Base-by-base conservation (phyloP, 2,113 vertebrate genomes). In the Megalops atlanticus region DNA sequence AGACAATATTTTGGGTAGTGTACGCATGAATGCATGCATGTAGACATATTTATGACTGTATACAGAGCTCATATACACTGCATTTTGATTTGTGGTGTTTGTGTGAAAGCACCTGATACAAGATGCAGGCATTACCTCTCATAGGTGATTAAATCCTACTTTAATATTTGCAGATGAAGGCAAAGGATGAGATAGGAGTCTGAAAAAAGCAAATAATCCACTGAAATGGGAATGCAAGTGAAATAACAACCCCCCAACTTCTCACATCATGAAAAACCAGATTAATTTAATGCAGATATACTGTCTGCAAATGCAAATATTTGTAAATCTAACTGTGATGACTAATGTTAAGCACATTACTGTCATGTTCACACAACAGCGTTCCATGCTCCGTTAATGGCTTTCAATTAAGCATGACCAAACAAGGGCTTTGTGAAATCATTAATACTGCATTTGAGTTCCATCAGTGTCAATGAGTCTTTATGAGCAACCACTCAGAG, bases 361-460 rank as follows among this genome's bases (percentile, higher is more conserved):
- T 83, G 58, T 76, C 38, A 74, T 88, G 89, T 92, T 91, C 91
- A 88, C 89, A 91, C 89, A 85, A 86, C 1, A 11, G 64, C 81
- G 81, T 86, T 89, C 83, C 83, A 81, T 35, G 74, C 45, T 68
- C 79, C 83, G 89, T 92, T 90, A 91, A 85, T 54, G 81, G 82
- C 85, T 87, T 82, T 82, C 74, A 79, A 82, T 88, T 36, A 64
- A 79, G 69, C 40, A 10, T 35, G 36, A 80, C 85, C 70, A 87
- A 91, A 90, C 89, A 64, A 86, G 84, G 74, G 81, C 86, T 87
- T 87, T 71, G 78, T 81, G 86, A 74, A 82, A 81, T 80, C 84
- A 81, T 82, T 90, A 90, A 89, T 89, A 86, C 79, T 76, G 84
- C 76, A 79, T 85, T 70, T 79, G 70, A 77, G 80, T 79, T 88